Conservation (phyloP, 53 echinoderm and acorn worm genomes). For the Glandiceps talaboti region DNA sequence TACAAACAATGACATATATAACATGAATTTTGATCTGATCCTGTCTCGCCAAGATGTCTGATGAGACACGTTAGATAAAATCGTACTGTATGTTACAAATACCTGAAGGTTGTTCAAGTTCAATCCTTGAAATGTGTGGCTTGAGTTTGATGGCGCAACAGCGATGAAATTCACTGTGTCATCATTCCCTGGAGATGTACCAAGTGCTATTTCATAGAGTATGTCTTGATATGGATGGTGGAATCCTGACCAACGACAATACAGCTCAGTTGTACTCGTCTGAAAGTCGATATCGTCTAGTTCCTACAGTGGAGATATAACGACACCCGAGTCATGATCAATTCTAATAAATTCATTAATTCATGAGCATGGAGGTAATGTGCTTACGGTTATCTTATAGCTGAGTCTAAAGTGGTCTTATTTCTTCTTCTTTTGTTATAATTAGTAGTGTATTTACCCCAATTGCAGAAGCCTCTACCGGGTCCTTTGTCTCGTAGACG, state of each 20-base stretch:
- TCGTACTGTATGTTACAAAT: too few relatives aligned
- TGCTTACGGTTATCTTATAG: too few relatives aligned
- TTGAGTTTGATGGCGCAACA: neutral
- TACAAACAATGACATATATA: too few relatives aligned
- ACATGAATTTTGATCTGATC: too few relatives aligned
- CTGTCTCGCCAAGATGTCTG: too few relatives aligned
- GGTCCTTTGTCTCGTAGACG: constrained; percentile 1
- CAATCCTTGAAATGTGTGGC: neutral
- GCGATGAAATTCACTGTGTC: neutral
- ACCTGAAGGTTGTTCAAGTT: neutral
- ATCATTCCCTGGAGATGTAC: constrained; percentile 1
- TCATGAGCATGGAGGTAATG: too few relatives aligned
- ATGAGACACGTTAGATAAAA: too few relatives aligned
- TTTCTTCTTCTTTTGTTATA: too few relatives aligned
- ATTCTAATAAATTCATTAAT: too few relatives aligned
- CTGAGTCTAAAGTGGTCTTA: too few relatives aligned
- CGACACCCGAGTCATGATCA: too few relatives aligned
- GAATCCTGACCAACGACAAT: constrained; percentile 8
- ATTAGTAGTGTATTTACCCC: too few relatives aligned
- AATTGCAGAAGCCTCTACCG: neutral
- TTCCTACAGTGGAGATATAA: neutral
- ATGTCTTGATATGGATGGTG: constrained; percentile 8
- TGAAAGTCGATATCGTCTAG: constrained; percentile 9
- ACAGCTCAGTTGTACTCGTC: neutral
- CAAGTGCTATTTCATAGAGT: constrained; percentile 2